Base-by-base conservation (phyloP, 2,888 invertebrate species). In the Epirrhoe tristata region DNA sequence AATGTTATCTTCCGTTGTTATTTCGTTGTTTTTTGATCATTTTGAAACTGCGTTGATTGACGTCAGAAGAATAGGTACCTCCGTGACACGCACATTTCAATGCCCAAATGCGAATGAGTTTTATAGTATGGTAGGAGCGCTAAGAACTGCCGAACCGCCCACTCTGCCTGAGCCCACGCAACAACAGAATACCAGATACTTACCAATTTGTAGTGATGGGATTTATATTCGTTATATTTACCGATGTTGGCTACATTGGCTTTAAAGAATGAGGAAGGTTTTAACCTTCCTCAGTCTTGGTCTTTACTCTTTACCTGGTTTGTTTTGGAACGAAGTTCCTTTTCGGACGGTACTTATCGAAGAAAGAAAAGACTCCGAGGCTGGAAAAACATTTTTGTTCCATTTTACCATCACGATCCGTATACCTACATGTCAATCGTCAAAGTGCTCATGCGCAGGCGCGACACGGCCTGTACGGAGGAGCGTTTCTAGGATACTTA, bases 81-180 rank as follows among this genome's bases (percentile, higher is more conserved):
- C 17, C 52, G 52, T 74, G 77, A 77, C 79, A 79, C 82, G 83
- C 82, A 82, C 82, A 84, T 83, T 58, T 88, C 85, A 87, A 87
- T 87, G 84, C 80, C 83, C 80, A 85, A 88, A 87, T 81, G 81
- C 83, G 84, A 86, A 85, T 79, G 85, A 77, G 81, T 48, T 81
- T 74, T 77, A 70, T 75, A 75, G 73, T 72, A 52, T 53, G 5
- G 36, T 53, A 50, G 48, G 56, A 55, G 55, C 39, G 16, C 14
- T 54, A n/a, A 55, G 63, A 56, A 58, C 58, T 62, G 66, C 66
- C 72, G 83, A 83, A 77, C 86, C 88, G 84, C 89, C 89, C 75
- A 86, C 85, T 81, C 79, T 34, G 52, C 56, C 12, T 14, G 58
- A 77, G 77, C 84, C 84, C 77, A 83, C 84, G 81, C 79, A 61